Conservation (phyloP, 1,140 invertebrate genomes). For the Conus betulinus region DNA sequence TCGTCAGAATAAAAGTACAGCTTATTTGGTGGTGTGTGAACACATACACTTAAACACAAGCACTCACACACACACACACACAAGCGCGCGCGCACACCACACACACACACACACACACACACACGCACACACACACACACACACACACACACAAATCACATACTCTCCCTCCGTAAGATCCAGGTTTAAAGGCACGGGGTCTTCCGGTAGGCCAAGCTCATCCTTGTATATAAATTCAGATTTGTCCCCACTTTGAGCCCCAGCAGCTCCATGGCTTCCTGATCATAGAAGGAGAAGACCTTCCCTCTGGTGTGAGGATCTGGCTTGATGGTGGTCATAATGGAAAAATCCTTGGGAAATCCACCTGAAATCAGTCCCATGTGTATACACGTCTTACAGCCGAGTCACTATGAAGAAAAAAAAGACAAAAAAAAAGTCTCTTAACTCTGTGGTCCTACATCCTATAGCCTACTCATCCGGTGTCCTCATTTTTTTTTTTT, state of each 20-base stretch:
- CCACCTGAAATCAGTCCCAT: conserved; percentile 71
- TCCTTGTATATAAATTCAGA: conserved; percentile 81
- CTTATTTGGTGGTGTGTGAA: too few species aligned
- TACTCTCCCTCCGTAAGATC: conserved; percentile 84
- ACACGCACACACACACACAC: not conserved
- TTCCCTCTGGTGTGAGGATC: conserved; percentile 77
- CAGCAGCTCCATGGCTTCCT: conserved; percentile 85
- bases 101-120: too few species aligned
- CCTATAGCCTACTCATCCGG: too few species aligned
- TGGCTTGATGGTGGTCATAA: conserved; percentile 80
- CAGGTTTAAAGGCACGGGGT: conserved; percentile 80
- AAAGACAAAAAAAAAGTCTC: too few species aligned
- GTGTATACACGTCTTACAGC: too few species aligned
- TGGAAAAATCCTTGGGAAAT: conserved; percentile 86
- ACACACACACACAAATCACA: conserved; percentile 59
- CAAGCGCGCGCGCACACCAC: too few species aligned
- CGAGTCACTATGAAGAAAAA: too few species aligned
- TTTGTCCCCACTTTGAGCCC: conserved; percentile 82
- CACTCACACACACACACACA: too few species aligned
- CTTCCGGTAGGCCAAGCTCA: conserved; percentile 45
- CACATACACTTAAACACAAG: too few species aligned
- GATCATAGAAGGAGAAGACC: conserved; percentile 85
- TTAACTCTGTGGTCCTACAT: too few species aligned
- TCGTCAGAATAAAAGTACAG: too few species aligned
- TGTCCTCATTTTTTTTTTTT: too few species aligned